These are phyloP conservation scores for Sakesphorus luctuosus DNA, from an alignment of 2,113 vertebrate genomes.

Conservation along the genomic window DNA sequence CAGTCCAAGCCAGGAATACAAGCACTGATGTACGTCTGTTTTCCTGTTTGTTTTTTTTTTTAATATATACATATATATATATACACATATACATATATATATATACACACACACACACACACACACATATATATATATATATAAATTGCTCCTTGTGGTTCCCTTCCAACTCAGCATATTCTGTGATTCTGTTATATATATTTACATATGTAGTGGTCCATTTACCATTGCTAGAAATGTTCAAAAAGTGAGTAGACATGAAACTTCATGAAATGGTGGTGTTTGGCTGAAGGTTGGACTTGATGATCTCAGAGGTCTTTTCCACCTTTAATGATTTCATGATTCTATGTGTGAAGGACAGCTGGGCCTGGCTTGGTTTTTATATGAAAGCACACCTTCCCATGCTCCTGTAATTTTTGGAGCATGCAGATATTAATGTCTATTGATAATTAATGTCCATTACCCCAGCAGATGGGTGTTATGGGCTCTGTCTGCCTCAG, in stretches of 20 bases:
- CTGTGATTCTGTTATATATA: neutral
- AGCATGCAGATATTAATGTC: neutral
- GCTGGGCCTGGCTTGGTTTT: slow-evolving; percentile 50
- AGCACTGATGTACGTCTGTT: neutral
- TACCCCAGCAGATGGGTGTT: rapidly evolving
- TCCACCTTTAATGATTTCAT: neutral
- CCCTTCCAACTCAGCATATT: neutral
- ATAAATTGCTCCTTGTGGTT: neutral
- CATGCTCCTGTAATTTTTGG: neutral
- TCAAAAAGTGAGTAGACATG: neutral
- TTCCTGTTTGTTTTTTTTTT: neutral
- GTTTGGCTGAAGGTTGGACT: neutral
- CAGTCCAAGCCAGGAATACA: neutral
- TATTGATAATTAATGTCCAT: neutral
- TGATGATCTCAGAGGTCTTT: neutral
- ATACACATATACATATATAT: neutral
- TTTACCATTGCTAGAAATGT: neutral
- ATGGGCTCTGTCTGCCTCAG: neutral
- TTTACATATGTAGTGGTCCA: neutral
- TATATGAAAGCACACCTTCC: neutral
- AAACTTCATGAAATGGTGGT: neutral
- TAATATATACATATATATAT: neutral
- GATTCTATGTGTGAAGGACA: neutral
- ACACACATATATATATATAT: too few relatives aligned
- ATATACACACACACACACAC: too few relatives aligned